Base-by-base conservation (phyloP, 2,113 vertebrate genomes). In the Ibidorhyncha struthersii region DNA sequence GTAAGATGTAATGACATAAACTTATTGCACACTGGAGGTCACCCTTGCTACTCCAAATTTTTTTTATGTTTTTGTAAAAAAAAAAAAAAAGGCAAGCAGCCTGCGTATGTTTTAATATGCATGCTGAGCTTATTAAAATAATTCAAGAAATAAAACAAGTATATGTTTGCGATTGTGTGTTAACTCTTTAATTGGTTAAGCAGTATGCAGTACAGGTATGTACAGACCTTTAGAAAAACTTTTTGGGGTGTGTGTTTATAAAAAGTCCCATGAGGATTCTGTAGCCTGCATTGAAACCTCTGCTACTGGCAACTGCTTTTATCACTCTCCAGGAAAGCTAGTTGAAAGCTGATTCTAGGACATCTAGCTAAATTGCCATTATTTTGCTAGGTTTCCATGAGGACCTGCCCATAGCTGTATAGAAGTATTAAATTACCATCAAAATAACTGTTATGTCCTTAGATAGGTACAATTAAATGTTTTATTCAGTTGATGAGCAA, bases 21-120 rank as follows among this genome's bases (percentile, higher is more conserved):
- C 91, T 86, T 97, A 96, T 55, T 98, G 98, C 97, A 98, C 98
- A 98, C 98, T 98, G 98, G 98, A 98, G 97, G 98, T 98, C 98
- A 98, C 98, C 98, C 97, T 98, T 98, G 97, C 98, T 98, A 98
- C 97, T 98, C 96, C 96, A 92, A 96, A 92, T 91, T 97, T 97
- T 90, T 90, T 93, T 95, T 82, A 77, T 73, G 80, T 63, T 97
- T 98, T 98, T 74, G 34, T 40, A 27, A 88, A 96, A 96, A 94
- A 67, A 62, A 40, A 53, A 32, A 49, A 25, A 2, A 41, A 43
- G 1, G 14, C 18, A 81, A 41, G 62, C 79, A 93, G 52, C 22
- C 19, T 32, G 36, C 56, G 25, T 53, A 11, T 81, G 52, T 55
- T 96, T 93, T 90, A 82, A 70, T 90, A 72, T 76, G 4, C 61